Evolutionary conservation across 1,140 invertebrate genomes (phyloP), one percentile per base, ranked within the genome.

Genomic region (Caenorhabditis inopinata): DNA sequence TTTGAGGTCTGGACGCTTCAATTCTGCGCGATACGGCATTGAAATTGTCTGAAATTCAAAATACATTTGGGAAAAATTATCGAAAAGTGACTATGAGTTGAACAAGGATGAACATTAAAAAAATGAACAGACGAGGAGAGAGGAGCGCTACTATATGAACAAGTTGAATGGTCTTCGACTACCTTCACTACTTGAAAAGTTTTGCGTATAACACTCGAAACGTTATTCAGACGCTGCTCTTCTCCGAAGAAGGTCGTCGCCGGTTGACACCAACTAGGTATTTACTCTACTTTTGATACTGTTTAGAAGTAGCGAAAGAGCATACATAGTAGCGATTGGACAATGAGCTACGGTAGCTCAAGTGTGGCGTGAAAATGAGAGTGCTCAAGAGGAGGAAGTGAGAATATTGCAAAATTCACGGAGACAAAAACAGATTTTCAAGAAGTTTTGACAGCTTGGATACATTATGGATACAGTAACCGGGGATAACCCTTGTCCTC

Each of bases 1-100:
- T 84, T 84, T 84, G 11, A 84, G 32, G 73, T 84, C 83, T 2
- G 83, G 83, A 46, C 83, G 78, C 82, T 84, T 84, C 14, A 84
- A 76, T 48, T 84, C 83, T 6, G 83, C 73, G 45, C 83, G 83
- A 68, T 84, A 84, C 0, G 83, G 83, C 83, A 84, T 84, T 68
- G 9, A n/a, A n/a, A n/a, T n/a, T n/a, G n/a, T n/a, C n/a, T n/a
- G n/a, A n/a, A n/a, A n/a, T n/a, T n/a, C n/a, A n/a, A n/a, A n/a
- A n/a, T n/a, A n/a, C n/a, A n/a, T n/a, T n/a, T n/a, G n/a, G n/a
- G n/a, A n/a, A n/a, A n/a, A n/a, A n/a, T n/a, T n/a, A n/a, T n/a
- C n/a, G n/a, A n/a, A n/a, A n/a, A n/a, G n/a, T n/a, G n/a, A n/a
- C n/a, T n/a, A n/a, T 3, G 74, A 29, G 9, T n/a, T 9, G 38